Conservation (phyloP, 2,797 vertebrate genomes). For the Macroramphosus scolopax region DNA sequence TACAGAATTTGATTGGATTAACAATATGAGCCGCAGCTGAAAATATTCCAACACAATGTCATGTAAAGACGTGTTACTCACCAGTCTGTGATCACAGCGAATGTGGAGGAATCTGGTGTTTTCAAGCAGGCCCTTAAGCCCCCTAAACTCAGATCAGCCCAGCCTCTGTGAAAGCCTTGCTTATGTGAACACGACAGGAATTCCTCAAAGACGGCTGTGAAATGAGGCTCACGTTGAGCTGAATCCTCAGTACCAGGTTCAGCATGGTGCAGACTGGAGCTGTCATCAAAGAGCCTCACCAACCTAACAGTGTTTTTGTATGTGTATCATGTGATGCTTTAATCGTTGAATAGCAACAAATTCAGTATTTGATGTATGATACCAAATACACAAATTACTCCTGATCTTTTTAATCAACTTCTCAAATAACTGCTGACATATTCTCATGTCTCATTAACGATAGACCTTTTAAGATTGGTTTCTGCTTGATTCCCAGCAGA, state of each 20-base stretch:
- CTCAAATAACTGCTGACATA: background rate
- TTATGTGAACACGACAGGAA: constrained; percentile 48
- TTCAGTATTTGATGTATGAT: no score
- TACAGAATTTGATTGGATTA: constrained; percentile 10
- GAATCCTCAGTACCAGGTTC: constrained; percentile 40
- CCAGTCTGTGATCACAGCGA: constrained; percentile 30
- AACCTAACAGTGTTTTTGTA: no score
- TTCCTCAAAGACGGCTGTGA: constrained; percentile 38
- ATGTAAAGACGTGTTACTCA: constrained; percentile 40
- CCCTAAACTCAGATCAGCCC: constrained; percentile 44
- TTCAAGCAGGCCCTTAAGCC: constrained; percentile 50
- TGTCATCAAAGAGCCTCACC: constrained; percentile 3
- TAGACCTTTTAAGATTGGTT: background rate
- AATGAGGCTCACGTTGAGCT: constrained; percentile 44
- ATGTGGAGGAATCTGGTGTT: constrained; percentile 51
- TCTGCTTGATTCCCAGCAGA: constrained; percentile 2
- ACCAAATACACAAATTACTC: background rate
- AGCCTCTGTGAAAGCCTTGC: constrained; percentile 46
- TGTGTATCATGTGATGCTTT: no score
- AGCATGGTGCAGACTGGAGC: constrained; percentile 23
- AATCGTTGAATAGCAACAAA: no score
- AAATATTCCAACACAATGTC: background rate
- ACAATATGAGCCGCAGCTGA: background rate
- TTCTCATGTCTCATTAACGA: background rate
- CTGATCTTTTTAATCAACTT: background rate